Conservation (phyloP, 2,888 invertebrate species). For the Dicyrtomina minuta region DNA sequence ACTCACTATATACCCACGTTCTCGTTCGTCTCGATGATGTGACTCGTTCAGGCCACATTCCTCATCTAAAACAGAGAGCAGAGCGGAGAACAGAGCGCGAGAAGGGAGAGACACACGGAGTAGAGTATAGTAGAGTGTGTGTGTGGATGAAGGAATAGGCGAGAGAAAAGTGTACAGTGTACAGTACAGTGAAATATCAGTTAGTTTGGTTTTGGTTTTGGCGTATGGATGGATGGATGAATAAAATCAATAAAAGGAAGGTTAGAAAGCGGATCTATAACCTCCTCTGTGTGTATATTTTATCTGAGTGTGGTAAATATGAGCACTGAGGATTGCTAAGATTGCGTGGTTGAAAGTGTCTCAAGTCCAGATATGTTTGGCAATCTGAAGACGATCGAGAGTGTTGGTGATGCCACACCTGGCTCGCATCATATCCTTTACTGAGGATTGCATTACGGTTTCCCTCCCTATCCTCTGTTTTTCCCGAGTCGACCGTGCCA, state of each 20-base stretch:
- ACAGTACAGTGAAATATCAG: too few species aligned
- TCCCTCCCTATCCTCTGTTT: conserved; percentile 19
- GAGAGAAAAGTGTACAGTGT: too few species aligned
- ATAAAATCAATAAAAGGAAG: conserved; percentile 42
- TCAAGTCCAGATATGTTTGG: conserved; percentile 11
- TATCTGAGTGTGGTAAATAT: conserved; percentile 5
- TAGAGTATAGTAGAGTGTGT: too few species aligned
- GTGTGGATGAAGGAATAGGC: too few species aligned
- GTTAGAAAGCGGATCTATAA: conserved; percentile 26
- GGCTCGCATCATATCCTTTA: conserved; percentile 37
- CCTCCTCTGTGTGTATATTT: conserved; percentile 12
- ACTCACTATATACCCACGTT: neutral
- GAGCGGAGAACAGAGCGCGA: too few species aligned
- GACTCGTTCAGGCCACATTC: neutral
- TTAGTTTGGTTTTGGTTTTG: too few species aligned
- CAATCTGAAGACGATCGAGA: conserved; percentile 26
- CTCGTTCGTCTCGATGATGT: neutral
- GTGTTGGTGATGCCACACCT: conserved; percentile 34
- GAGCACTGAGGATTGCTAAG: neutral
- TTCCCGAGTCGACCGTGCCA: neutral
- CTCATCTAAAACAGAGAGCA: too few species aligned
- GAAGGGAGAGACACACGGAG: too few species aligned
- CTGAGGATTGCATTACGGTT: conserved; percentile 37
- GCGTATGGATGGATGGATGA: conserved; percentile 5
- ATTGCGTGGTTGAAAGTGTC: conserved; percentile 8